Conservation (phyloP, 2,797 vertebrate species). For the Thalassophryne amazonica region DNA sequence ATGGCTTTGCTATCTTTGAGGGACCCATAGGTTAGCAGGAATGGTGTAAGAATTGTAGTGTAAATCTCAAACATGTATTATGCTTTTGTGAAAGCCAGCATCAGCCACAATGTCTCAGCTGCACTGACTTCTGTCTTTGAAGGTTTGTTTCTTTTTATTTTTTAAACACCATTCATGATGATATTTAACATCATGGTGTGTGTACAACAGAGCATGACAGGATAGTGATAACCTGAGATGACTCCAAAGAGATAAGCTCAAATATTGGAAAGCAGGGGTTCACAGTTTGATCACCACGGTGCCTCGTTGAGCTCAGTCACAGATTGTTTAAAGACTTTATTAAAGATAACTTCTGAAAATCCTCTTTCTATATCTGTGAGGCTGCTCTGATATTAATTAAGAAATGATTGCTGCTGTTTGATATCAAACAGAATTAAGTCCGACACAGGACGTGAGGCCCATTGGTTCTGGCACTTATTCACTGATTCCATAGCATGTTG, state of each 20-base stretch:
- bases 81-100: not conserved
- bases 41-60: conserved; percentile 15
- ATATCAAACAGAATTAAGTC: too few species aligned
- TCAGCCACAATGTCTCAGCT: not conserved
- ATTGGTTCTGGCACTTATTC: too few species aligned
- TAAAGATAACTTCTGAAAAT: conserved; percentile 4
- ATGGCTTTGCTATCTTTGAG: conserved; percentile 33
- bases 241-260: conserved; percentile 8
- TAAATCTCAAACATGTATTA: conserved; percentile 14
- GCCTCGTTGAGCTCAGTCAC: conserved; percentile 20
- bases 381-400: not conserved
- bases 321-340: conserved; percentile 9
- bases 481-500: too few species aligned
- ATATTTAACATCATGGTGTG: not conserved
- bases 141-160: not conserved
- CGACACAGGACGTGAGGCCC: too few species aligned
- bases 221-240: conserved; percentile 5
- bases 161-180: not conserved
- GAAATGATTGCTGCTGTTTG: not conserved
- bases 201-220: not conserved
- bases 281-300: conserved; percentile 12
- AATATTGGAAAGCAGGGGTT: conserved; percentile 6
- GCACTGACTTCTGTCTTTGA: not conserved
- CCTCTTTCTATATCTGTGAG: not conserved
- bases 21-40: conserved; percentile 30